Evolutionary conservation across 2,797 vertebrate genomes (phyloP).

Genomic region (Coranthus polyacanthus): DNA sequence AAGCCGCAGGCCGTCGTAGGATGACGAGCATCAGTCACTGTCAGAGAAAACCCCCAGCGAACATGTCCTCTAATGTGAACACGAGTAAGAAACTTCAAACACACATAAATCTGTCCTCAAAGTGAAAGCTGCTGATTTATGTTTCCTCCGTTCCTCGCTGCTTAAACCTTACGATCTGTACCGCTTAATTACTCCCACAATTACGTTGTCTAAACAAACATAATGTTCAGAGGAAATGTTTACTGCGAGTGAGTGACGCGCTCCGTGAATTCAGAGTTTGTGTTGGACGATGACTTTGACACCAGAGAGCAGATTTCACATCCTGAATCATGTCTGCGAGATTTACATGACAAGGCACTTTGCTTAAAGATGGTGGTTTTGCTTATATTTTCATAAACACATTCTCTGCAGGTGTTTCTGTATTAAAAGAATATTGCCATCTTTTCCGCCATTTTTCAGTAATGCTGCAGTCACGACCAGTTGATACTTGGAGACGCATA

Average conservation of each 20-base stretch:
- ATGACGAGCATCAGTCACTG: slow-evolving; percentile 65
- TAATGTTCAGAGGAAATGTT: background rate
- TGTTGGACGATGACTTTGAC: background rate
- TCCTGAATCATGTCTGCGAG: background rate
- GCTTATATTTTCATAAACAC: background rate
- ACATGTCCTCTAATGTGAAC: slow-evolving; percentile 15
- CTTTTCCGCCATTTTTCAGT: too few species aligned
- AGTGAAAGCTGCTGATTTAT: background rate
- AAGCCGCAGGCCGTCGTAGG: slow-evolving; percentile 44
- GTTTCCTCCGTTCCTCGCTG: background rate
- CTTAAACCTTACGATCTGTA: background rate
- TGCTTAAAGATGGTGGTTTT: background rate
- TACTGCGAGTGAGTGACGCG: background rate
- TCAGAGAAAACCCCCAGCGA: slow-evolving; percentile 17
- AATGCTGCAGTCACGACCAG: too few species aligned
- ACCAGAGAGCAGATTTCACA: background rate
- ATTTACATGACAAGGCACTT: too few species aligned
- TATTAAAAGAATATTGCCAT: too few species aligned
- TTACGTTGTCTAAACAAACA: background rate
- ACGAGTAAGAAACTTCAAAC: slow-evolving; percentile 4
- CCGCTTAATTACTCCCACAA: background rate
- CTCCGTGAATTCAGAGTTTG: background rate
- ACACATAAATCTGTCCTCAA: background rate
- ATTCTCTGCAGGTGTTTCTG: too few species aligned
- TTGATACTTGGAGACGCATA: too few species aligned